These are phyloP conservation scores for Crypturellus tataupa DNA, from an alignment of 2,797 vertebrate species.

Conservation along the genomic window DNA sequence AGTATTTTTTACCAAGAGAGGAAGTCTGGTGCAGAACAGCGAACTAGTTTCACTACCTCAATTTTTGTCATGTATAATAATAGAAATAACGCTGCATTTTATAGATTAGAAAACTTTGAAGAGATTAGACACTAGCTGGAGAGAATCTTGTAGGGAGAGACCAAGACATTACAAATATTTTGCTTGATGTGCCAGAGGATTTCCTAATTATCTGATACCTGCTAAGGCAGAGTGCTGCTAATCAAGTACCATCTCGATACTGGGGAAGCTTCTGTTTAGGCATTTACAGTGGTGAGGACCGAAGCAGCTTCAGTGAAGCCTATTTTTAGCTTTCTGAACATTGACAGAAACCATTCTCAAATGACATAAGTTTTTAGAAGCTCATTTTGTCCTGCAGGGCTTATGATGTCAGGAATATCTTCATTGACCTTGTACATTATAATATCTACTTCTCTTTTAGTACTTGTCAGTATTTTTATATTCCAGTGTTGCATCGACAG, in stretches of 20 bases:
- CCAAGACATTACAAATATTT: background rate
- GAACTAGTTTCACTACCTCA: background rate
- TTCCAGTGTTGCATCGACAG: background rate
- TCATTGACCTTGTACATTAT: background rate
- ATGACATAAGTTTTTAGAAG: background rate
- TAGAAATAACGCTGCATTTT: background rate
- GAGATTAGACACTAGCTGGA: background rate
- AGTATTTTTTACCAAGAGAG: background rate
- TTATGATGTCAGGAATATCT: background rate
- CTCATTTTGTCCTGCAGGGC: background rate
- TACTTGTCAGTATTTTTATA: background rate
- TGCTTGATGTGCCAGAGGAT: background rate
- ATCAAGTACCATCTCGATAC: background rate
- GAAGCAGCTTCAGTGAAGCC: background rate
- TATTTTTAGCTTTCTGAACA: background rate
- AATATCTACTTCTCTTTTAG: background rate
- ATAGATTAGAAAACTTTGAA: background rate
- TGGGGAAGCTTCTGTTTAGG: background rate
- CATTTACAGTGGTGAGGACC: background rate
- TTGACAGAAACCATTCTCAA: background rate
- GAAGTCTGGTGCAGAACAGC: background rate
- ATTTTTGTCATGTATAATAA: background rate
- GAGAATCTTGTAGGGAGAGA: background rate
- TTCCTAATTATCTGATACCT: background rate
- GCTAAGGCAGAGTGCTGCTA: background rate